Percentiles rank a stretch among this genome's conserved stretches.
These are phyloP conservation scores for Eueides isabella DNA, from an alignment of 1,140 invertebrate genomes.

Conservation along the genomic window DNA sequence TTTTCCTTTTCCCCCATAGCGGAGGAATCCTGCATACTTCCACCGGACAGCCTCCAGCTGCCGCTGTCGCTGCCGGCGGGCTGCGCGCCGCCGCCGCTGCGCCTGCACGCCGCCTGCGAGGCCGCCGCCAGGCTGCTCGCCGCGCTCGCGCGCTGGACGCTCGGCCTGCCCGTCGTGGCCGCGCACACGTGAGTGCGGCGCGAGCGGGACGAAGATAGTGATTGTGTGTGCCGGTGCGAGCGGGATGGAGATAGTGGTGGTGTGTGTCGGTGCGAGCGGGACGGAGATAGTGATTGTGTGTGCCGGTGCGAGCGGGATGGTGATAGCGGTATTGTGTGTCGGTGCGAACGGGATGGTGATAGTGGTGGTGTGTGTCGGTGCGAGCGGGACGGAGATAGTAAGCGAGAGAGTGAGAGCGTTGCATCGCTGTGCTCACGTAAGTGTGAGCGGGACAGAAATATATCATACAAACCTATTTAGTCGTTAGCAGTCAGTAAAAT, in stretches of 20 bases:
- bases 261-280: too few relatives aligned
- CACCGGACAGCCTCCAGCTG: conserved; percentile 51
- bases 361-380: too few relatives aligned
- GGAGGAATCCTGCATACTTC: conserved; percentile 45
- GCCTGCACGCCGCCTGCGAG: conserved; percentile 71
- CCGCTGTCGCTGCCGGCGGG: conserved; percentile 44
- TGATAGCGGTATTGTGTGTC: too few relatives aligned
- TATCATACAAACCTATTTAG: too few relatives aligned
- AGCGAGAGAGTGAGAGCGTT: too few relatives aligned
- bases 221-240: not conserved
- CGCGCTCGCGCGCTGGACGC: conserved; percentile 61
- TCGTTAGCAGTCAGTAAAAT: too few relatives aligned
- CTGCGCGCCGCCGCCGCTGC: conserved; percentile 45
- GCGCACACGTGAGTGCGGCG: conserved; percentile 57
- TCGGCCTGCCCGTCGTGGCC: conserved; percentile 48
- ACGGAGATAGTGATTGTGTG: too few relatives aligned
- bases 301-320: too few relatives aligned
- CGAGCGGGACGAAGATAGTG: not conserved
- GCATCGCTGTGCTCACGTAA: too few relatives aligned
- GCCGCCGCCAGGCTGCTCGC: conserved; percentile 67
- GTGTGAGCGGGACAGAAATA: too few relatives aligned
- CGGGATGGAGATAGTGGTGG: not conserved
- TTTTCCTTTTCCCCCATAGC: conserved; percentile 10
- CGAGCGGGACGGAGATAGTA: too few relatives aligned
- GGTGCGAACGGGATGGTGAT: too few relatives aligned